phyloP scores from a whole-genome alignment of 2,113 vertebrate species.

The Rhinopithecus roxellana region DNA sequence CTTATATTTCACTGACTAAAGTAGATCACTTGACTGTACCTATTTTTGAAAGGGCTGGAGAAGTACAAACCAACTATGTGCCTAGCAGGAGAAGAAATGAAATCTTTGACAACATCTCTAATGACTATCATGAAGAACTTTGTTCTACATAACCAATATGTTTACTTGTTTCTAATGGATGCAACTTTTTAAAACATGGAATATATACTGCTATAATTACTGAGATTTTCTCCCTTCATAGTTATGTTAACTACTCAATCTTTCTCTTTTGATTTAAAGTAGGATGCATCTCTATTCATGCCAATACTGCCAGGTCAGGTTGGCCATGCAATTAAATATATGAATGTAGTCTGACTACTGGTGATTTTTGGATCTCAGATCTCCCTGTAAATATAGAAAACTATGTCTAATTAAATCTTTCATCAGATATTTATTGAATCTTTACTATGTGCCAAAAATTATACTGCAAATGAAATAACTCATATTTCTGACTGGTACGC shows the following conservation, averaged over 20 bases:
- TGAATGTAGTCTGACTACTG: neutral
- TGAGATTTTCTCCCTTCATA: neutral
- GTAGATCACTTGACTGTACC: neutral
- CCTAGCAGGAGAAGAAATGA: neutral
- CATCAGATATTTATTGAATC: neutral
- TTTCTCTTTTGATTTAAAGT: neutral
- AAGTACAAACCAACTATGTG: neutral
- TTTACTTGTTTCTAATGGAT: neutral
- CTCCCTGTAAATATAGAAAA: neutral
- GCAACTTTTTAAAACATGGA: neutral
- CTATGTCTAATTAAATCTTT: neutral
- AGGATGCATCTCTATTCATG: neutral
- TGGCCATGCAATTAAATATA: neutral
- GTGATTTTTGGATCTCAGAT: neutral
- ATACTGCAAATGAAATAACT: neutral
- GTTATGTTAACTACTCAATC: neutral
- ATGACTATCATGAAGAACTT: neutral
- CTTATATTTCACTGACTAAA: neutral
- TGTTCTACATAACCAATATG: neutral
- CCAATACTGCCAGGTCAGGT: neutral
- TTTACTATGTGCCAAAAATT: neutral
- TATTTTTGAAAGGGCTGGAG: neutral
- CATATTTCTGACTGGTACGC: neutral
- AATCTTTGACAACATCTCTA: neutral
- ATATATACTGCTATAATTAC: neutral